Conservation (phyloP, 2,888 invertebrate species). For the Acrobasis repandana region DNA sequence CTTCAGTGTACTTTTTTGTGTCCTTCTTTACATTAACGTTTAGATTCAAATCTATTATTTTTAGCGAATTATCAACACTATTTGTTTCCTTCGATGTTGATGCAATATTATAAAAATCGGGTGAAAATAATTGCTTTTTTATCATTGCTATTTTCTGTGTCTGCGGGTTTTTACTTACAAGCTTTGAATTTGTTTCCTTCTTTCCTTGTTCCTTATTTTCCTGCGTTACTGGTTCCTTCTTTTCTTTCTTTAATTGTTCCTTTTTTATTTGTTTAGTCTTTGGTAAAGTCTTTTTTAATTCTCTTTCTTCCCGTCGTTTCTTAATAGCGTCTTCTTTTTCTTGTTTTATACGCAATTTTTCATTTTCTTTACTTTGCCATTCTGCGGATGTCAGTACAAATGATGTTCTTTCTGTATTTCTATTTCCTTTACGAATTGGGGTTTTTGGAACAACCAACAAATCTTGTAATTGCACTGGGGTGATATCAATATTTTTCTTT, state of each 20-base stretch:
- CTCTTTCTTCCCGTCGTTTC: not conserved
- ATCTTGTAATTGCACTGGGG: not conserved
- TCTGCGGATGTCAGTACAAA: slow-evolving; percentile 4
- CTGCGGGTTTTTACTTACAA: not conserved
- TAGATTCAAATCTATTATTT: too few species aligned
- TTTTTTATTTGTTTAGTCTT: slow-evolving; percentile 9
- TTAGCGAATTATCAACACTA: not conserved
- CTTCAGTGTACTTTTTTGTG: too few species aligned
- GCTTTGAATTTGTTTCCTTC: not conserved
- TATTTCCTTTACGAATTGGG: not conserved
- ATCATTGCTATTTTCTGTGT: not conserved
- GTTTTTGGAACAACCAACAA: not conserved
- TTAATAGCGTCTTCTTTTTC: slow-evolving; percentile 4
- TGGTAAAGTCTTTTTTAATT: not conserved
- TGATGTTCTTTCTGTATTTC: slow-evolving; percentile 5
- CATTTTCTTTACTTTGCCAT: slow-evolving; percentile 9
- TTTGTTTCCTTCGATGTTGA: not conserved
- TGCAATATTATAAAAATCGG: slow-evolving; percentile 6
- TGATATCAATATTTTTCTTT: not conserved
- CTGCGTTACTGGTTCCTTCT: not conserved
- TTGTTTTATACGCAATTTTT: slow-evolving; percentile 2
- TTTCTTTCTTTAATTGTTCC: not conserved
- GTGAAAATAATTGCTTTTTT: slow-evolving; percentile 10
- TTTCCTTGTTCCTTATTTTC: slow-evolving; percentile 2
- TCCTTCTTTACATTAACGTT: too few species aligned